phyloP scores from a whole-genome alignment of 2,888 invertebrate genomes.

The Andrena dorsata region DNA sequence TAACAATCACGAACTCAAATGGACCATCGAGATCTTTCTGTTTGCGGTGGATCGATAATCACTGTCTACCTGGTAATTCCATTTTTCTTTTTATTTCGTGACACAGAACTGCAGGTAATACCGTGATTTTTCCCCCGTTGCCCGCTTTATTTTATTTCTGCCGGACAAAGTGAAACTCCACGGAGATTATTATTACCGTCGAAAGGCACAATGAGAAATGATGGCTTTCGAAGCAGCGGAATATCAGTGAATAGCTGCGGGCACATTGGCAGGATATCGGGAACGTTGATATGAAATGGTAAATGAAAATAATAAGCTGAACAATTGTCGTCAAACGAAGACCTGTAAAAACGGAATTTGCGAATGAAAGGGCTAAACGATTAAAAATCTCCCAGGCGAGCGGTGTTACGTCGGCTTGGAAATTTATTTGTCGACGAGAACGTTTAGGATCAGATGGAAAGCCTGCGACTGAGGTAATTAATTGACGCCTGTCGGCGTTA shows the following conservation, averaged over 20 bases:
- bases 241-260: not conserved
- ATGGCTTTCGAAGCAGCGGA: not conserved
- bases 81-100: slow-evolving; percentile 1
- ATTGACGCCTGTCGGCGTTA: slow-evolving; percentile 43
- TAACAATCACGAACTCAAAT: slow-evolving; percentile 68
- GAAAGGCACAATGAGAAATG: slow-evolving; percentile 38
- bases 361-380: not conserved
- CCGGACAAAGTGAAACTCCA: slow-evolving; percentile 47
- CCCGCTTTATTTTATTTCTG: slow-evolving; percentile 37
- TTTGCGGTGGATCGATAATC: slow-evolving; percentile 50
- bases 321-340: not conserved
- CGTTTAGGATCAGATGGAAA: slow-evolving; percentile 29
- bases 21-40: slow-evolving; percentile 63
- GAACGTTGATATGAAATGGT: slow-evolving; percentile 1
- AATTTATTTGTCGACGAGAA: slow-evolving; percentile 35
- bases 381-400: not conserved
- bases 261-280: slow-evolving; percentile 27
- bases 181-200: slow-evolving; percentile 45
- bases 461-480: slow-evolving; percentile 47
- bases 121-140: too few species aligned
- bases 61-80: slow-evolving; percentile 9
- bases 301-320: slow-evolving; percentile 12
- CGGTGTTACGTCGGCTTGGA: not conserved
- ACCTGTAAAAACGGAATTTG: not conserved
- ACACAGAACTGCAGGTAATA: not conserved